Evolutionary conservation across 92 coral and sea anemone genomes (phyloP).

Genomic region (Meandrina meandrites): DNA sequence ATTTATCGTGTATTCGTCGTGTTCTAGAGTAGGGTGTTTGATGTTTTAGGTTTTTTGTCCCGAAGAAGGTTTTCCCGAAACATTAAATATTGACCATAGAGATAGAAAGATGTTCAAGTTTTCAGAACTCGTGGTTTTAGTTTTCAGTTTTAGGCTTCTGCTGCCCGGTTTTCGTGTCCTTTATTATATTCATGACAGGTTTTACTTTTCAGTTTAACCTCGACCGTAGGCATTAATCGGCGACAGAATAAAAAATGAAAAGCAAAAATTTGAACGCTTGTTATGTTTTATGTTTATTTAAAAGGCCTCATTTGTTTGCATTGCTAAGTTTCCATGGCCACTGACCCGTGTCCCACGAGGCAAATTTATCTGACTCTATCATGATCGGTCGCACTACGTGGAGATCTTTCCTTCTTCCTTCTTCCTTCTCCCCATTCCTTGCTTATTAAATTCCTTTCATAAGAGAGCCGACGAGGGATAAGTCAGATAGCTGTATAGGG

Average conservation of each 20-base stretch:
- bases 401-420: no score
- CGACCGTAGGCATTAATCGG: no score
- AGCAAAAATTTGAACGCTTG: not conserved
- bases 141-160: not conserved
- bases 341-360: not conserved
- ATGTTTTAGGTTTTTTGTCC: not conserved
- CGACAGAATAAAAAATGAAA: no score
- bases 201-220: not conserved
- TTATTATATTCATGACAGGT: not conserved
- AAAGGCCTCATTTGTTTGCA: not conserved
- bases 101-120: not conserved
- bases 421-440: no score
- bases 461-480: no score
- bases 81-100: not conserved
- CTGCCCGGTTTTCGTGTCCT: not conserved
- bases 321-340: not conserved
- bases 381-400: no score
- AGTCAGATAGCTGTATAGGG: no score
- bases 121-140: not conserved
- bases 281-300: not conserved
- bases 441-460: no score
- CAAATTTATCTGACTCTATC: no score
- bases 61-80: not conserved
- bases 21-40: not conserved
- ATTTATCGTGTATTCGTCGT: not conserved